A percentile compares a stretch with the other conserved stretches of the same genome.
phyloP scores from a whole-genome alignment of 2,797 vertebrate genomes.

The Podarcis siculus region DNA sequence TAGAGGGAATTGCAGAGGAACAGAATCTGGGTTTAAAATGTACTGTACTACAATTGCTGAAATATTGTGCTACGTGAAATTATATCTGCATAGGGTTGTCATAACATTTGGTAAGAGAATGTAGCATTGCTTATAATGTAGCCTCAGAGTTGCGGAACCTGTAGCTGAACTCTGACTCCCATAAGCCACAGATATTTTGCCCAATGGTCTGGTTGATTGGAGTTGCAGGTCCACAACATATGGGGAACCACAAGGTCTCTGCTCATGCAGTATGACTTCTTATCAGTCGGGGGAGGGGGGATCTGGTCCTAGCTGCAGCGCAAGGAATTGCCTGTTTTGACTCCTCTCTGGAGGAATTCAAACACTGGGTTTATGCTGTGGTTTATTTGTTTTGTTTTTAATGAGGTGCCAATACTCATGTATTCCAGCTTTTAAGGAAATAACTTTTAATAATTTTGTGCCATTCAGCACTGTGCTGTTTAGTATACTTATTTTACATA shows the following conservation, averaged over 20 bases:
- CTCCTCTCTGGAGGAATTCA: neutral
- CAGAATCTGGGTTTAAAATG: neutral
- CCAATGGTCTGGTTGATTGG: too few species aligned
- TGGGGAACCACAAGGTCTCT: neutral
- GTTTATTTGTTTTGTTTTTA: too few species aligned
- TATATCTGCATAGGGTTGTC: neutral
- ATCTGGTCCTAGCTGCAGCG: neutral
- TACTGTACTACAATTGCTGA: neutral
- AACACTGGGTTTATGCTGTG: too few species aligned
- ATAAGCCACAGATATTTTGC: neutral
- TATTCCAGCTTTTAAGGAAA: too few species aligned
- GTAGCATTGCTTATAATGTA: neutral
- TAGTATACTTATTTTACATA: too few species aligned
- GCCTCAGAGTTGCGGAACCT: neutral
- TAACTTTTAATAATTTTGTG: too few species aligned
- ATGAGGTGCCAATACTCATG: too few species aligned
- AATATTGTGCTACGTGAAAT: neutral
- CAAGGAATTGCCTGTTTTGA: neutral
- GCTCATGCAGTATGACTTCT: neutral
- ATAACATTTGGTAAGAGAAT: neutral
- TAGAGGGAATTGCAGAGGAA: neutral
- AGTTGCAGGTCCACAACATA: too few species aligned
- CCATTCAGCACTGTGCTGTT: too few species aligned
- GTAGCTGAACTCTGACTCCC: neutral
- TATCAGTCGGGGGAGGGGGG: neutral